These are phyloP conservation scores for Bellardia bayeri DNA, from an alignment of 2,888 invertebrate genomes.

Conservation along the genomic window DNA sequence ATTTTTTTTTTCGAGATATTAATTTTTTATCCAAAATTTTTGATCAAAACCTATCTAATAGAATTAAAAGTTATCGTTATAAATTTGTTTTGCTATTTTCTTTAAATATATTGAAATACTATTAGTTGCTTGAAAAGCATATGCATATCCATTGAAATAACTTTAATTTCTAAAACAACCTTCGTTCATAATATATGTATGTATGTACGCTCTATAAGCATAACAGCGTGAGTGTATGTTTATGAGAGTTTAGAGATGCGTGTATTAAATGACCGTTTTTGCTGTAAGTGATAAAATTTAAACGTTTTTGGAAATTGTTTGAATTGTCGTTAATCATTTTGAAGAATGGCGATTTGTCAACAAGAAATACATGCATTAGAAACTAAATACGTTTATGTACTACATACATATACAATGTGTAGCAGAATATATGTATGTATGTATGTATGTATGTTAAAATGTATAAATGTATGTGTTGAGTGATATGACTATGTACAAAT, in stretches of 20 bases:
- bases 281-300: slow-evolving; percentile 64
- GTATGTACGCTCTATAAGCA: neutral
- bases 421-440: neutral
- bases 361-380: slow-evolving; percentile 66
- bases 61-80: too few species aligned
- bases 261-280: slow-evolving; percentile 51
- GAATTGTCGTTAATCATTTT: slow-evolving; percentile 75
- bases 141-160: neutral
- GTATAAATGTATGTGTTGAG: slow-evolving; percentile 14
- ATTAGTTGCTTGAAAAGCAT: too few species aligned
- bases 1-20: too few species aligned
- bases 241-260: slow-evolving; percentile 38
- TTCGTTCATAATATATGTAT: neutral
- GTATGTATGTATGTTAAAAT: neutral
- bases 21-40: too few species aligned
- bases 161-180: slow-evolving; percentile 1
- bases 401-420: neutral
- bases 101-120: too few species aligned
- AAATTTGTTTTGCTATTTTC: too few species aligned
- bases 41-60: too few species aligned
- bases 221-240: neutral
- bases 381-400: slow-evolving; percentile 45
- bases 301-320: slow-evolving; percentile 69
- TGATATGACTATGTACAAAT: slow-evolving; percentile 57
- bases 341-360: slow-evolving; percentile 75